phyloP scores from a whole-genome alignment of 1,140 invertebrate genomes.

The Potamilus streckersoni region DNA sequence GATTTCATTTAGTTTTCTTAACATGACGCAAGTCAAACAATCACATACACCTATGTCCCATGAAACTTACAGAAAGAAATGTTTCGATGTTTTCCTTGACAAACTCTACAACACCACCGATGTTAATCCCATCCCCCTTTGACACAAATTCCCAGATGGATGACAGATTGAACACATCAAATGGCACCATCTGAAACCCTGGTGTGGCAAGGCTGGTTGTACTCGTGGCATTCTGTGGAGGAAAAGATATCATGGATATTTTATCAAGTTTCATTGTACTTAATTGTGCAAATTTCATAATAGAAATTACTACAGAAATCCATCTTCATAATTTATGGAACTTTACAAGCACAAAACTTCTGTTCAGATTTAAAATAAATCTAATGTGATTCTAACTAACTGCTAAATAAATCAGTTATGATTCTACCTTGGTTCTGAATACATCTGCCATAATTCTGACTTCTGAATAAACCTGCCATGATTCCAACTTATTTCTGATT shows the following conservation, averaged over 20 bases:
- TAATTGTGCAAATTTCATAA: neutral
- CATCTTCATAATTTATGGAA: neutral
- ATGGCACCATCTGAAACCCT: slow-evolving; percentile 8
- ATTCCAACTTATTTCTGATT: no score
- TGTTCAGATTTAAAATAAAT: no score
- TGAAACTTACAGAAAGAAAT: slow-evolving; percentile 79
- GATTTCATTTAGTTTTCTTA: neutral
- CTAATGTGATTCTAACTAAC: no score
- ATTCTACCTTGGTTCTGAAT: no score
- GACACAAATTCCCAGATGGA: slow-evolving; percentile 80
- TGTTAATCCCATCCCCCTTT: slow-evolving; percentile 73
- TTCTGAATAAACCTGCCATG: no score
- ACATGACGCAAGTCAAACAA: neutral
- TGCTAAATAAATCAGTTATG: no score
- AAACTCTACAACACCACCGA: slow-evolving; percentile 70
- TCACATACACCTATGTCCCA: neutral
- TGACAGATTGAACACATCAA: slow-evolving; percentile 67
- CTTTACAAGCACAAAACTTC: no score
- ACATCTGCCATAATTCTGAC: no score
- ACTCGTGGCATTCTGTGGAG: slow-evolving; percentile 44
- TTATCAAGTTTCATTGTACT: neutral
- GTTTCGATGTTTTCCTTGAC: slow-evolving; percentile 93
- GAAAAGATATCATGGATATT: slow-evolving; percentile 12
- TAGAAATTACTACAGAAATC: neutral
- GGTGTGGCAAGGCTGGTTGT: slow-evolving; percentile 29